Base-by-base conservation (phyloP, 2,113 vertebrate species). In the Oriolus oriolus region DNA sequence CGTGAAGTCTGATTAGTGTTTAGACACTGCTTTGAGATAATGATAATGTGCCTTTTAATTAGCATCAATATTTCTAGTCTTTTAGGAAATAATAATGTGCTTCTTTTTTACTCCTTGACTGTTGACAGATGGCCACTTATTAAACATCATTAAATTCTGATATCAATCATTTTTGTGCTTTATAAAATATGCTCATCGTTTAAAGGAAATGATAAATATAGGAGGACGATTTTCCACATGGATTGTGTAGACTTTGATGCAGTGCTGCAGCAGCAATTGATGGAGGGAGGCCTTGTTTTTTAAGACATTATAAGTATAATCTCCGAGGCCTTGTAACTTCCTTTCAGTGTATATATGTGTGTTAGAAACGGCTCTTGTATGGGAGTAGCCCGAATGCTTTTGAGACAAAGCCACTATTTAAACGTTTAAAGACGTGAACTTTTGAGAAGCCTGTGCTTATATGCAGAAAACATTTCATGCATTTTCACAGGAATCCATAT, bases 91-190 rank as follows among this genome's bases (percentile, higher is more conserved):
- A 79, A 86, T 97, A 96, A 93, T 87, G 77, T 82, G 79, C 60
- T 88, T 9, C 83, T 85, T 90, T 88, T 97, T 95, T 96, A 91
- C 93, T 95, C 97, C 88, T 97, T 97, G 91, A 93, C 97, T 97
- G 81, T 94, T 96, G 97, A 97, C 98, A 98, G 98, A 98, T 99
- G 98, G 98, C 98, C 97, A 97, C 97, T 98, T 98, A 98, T 98
- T 98, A 98, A 96, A 96, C 95, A 94, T 97, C 97, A 98, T 98
- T 99, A 98, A 98, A 97, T 97, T 97, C 97, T 95, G 97, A 98
- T 97, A 98, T 98, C 97, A 98, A 97, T 98, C 97, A 98, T 94
- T 95, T 92, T 69, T 90, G 41, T 90, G 64, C 69, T 94, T 96
- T 88, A 87, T 49, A 90, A 97, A 95, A 94, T 93, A 94, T 56